Conservation (phyloP, 2,797 vertebrate species). For the Xiphophorus birchmanni region DNA sequence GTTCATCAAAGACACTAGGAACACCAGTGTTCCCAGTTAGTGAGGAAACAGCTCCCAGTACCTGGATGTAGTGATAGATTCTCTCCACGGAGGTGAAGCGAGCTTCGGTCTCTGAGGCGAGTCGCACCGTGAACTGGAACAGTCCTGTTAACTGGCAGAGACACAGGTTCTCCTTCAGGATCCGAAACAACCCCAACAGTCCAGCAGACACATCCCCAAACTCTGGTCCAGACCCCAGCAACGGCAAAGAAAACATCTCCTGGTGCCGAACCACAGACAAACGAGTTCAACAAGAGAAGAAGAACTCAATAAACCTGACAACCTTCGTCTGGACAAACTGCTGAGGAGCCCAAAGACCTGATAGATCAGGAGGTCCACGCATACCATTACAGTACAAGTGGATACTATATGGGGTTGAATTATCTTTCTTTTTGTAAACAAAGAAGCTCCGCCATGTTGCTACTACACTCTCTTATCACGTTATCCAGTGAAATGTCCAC, state of each 20-base stretch:
- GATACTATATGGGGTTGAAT: too few relatives aligned
- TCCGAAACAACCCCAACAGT: background rate
- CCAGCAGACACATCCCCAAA: background rate
- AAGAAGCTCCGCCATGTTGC: too few relatives aligned
- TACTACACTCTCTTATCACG: too few relatives aligned
- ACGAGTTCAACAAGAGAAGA: background rate
- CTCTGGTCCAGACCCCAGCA: background rate
- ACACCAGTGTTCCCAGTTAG: background rate
- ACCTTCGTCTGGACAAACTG: background rate
- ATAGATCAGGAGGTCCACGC: background rate
- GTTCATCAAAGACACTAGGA: background rate
- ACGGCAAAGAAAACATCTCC: background rate
- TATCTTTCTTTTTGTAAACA: too few relatives aligned
- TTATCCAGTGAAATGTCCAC: too few relatives aligned
- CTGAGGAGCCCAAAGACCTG: background rate
- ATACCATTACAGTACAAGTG: too few relatives aligned
- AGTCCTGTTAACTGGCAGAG: conserved; percentile 87
- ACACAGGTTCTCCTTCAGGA: background rate
- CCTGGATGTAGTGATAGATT: conserved; percentile 93
- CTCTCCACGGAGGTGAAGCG: conserved; percentile 94
- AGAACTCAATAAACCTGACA: background rate
- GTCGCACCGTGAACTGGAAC: conserved; percentile 93
- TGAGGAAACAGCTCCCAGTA: conserved; percentile 48
- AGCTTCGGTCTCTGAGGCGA: conserved; percentile 93
- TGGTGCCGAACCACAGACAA: background rate